Conservation (phyloP, 1,140 invertebrate genomes). For the Oscheius sp. region DNA sequence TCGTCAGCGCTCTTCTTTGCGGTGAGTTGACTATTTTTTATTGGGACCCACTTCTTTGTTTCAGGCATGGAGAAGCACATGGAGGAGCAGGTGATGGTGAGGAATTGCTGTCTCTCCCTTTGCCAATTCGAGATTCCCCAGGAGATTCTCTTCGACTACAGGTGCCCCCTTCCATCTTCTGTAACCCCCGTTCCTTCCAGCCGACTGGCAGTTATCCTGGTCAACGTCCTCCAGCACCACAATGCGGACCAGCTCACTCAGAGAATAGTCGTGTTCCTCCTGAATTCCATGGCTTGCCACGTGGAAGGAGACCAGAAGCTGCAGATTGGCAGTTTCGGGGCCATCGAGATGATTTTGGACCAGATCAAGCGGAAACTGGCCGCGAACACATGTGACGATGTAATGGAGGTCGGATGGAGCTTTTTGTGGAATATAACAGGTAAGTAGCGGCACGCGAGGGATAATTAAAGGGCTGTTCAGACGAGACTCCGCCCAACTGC, state of each 20-base stretch:
- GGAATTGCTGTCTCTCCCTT: constrained; percentile 87
- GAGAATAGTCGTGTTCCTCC: constrained; percentile 85
- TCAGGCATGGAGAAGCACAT: constrained; percentile 52
- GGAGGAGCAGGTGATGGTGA: constrained; percentile 72
- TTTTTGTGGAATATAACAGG: constrained; percentile 90
- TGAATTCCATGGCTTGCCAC: constrained; percentile 92
- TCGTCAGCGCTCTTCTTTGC: constrained; percentile 36
- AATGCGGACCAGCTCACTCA: constrained; percentile 86
- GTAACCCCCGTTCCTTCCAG: constrained; percentile 5
- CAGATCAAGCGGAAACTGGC: constrained; percentile 54
- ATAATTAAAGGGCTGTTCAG: constrained; percentile 39
- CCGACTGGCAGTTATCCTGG: constrained; percentile 77
- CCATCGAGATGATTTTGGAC: constrained; percentile 68
- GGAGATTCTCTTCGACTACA: constrained; percentile 91
- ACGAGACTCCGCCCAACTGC: constrained; percentile 58
- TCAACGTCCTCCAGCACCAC: constrained; percentile 77
- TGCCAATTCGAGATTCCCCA: constrained; percentile 90
- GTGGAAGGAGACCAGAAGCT: constrained; percentile 87
- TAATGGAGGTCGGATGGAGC: constrained; percentile 94
- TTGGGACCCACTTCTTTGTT: too few relatives aligned
- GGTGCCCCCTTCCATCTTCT: constrained; percentile 55
- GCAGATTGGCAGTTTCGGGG: constrained; percentile 81
- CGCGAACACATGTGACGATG: constrained; percentile 77
- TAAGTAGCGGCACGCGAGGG: too few relatives aligned
- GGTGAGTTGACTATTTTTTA: constrained; percentile 28